A percentile compares a stretch with the other conserved stretches of the same genome.
Evolutionary conservation across 2,888 invertebrate genomes (phyloP).

Genomic region (Clistopyga incitator): DNA sequence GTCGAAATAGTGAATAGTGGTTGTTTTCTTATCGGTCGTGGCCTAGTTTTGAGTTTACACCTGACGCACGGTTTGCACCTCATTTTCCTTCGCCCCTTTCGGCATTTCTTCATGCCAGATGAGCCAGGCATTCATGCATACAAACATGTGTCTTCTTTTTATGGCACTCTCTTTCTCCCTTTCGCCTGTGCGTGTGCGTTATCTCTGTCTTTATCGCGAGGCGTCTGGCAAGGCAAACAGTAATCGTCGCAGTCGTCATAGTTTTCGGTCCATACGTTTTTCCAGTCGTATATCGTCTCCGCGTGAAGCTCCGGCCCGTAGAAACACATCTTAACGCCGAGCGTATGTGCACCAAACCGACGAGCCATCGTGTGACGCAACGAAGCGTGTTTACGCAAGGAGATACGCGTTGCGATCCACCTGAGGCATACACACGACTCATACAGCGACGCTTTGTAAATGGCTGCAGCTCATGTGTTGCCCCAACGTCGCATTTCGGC

Average conservation of each 20-base stretch:
- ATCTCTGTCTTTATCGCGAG: constrained; percentile 14
- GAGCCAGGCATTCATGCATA: constrained; percentile 13
- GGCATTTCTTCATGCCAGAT: constrained; percentile 17
- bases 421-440: constrained; percentile 51
- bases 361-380: constrained; percentile 71
- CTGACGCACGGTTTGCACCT: constrained; percentile 33
- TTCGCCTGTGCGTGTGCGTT: constrained; percentile 6
- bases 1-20: constrained; percentile 2
- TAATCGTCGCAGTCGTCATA: constrained; percentile 32
- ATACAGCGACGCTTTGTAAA: constrained; percentile 41
- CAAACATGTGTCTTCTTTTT: constrained; percentile 13
- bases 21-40: constrained; percentile 62
- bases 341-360: constrained; percentile 46
- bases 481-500: background rate
- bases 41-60: constrained; percentile 60
- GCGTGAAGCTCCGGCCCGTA: constrained; percentile 5
- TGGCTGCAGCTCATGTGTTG: constrained; percentile 31
- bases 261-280: constrained; percentile 49
- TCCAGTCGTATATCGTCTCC: constrained; percentile 20
- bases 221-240: constrained; percentile 42
- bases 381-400: constrained; percentile 73
- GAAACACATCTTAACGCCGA: constrained; percentile 14
- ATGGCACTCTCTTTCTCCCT: constrained; percentile 26
- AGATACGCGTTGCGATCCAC: constrained; percentile 71
- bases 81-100: background rate